These are phyloP conservation scores for Glossophaga mutica DNA, from an alignment of 2,797 vertebrate genomes.

Conservation along the genomic window DNA sequence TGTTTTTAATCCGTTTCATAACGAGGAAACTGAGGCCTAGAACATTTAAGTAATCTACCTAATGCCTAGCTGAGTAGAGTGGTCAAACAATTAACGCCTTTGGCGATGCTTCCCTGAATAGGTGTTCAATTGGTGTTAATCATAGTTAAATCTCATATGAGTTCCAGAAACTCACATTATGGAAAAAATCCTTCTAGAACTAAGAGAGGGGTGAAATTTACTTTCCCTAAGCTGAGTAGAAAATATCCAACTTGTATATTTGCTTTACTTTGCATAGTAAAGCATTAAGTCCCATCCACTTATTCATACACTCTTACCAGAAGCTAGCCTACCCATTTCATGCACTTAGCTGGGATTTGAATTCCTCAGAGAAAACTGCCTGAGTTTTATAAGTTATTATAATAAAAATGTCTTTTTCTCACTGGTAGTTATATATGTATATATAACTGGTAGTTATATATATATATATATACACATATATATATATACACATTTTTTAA, in stretches of 20 bases:
- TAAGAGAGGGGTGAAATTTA: not conserved
- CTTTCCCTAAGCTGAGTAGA: not conserved
- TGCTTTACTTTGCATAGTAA: not conserved
- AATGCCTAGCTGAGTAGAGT: not conserved
- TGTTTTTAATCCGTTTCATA: not conserved
- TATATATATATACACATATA: not conserved
- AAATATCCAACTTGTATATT: not conserved
- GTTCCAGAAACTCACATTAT: not conserved
- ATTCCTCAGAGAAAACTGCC: not conserved
- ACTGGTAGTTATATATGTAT: not conserved
- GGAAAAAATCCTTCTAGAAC: not conserved
- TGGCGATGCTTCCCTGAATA: not conserved
- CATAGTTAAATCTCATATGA: not conserved
- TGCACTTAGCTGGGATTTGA: not conserved
- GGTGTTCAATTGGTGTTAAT: not conserved
- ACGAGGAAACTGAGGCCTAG: not conserved
- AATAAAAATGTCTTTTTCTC: slow-evolving; percentile 24
- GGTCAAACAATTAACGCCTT: not conserved
- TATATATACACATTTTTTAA: not conserved
- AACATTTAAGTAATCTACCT: not conserved
- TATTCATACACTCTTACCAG: not conserved
- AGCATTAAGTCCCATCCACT: not conserved
- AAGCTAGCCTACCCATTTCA: not conserved
- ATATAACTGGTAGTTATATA: too few species aligned
- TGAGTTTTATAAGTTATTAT: not conserved